A percentile compares a stretch with the other conserved stretches of the same genome.
Evolutionary conservation across 1,140 invertebrate species (phyloP).

Genomic region (Hycleus phaleratus): DNA sequence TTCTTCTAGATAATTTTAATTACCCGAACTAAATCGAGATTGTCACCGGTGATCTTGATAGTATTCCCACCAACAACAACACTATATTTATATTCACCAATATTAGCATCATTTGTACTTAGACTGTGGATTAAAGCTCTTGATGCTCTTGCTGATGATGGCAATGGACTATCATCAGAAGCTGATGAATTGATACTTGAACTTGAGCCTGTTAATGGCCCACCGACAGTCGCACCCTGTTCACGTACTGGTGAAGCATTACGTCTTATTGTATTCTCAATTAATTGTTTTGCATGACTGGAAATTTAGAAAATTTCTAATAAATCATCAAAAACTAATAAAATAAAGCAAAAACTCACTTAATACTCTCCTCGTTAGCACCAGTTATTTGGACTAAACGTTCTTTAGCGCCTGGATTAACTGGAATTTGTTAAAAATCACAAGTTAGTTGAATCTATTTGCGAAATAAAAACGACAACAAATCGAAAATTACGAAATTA

Average conservation of each 20-base stretch:
- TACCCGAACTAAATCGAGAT: slow-evolving; percentile 75
- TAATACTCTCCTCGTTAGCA: slow-evolving; percentile 82
- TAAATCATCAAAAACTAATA: neutral
- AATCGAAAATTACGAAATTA: too few species aligned
- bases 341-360: slow-evolving; percentile 52
- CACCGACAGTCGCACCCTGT: slow-evolving; percentile 41
- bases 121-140: slow-evolving; percentile 65
- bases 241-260: slow-evolving; percentile 81
- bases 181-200: slow-evolving; percentile 64
- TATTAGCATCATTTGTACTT: slow-evolving; percentile 72
- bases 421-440: slow-evolving; percentile 48
- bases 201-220: slow-evolving; percentile 55
- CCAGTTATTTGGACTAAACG: slow-evolving; percentile 88
- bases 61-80: slow-evolving; percentile 71
- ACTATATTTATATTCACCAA: slow-evolving; percentile 81
- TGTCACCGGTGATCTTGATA: slow-evolving; percentile 75
- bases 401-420: slow-evolving; percentile 85
- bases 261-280: slow-evolving; percentile 85
- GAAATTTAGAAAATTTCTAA: slow-evolving; percentile 11
- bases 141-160: slow-evolving; percentile 37
- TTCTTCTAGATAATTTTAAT: neutral
- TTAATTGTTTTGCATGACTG: slow-evolving; percentile 82
- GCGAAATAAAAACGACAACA: too few species aligned
- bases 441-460: too few species aligned
- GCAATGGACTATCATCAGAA: slow-evolving; percentile 58